These are phyloP conservation scores for Pteruthius melanotis DNA, from an alignment of 2,113 vertebrate genomes.

Conservation along the genomic window DNA sequence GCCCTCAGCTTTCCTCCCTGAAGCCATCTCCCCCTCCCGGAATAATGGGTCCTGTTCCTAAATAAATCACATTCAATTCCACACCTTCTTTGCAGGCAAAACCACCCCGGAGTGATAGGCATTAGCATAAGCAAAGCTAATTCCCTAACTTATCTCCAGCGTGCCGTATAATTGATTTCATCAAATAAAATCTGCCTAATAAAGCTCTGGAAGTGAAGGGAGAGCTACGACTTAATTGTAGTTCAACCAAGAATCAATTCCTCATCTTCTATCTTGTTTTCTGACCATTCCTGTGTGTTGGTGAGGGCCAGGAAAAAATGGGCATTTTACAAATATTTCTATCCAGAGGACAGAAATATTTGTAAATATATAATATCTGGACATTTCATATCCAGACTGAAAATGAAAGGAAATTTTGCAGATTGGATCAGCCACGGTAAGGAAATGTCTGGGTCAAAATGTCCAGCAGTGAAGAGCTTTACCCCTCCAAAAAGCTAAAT, in stretches of 20 bases:
- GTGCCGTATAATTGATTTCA: not conserved
- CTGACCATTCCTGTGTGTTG: not conserved
- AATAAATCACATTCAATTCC: not conserved
- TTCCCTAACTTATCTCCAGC: not conserved
- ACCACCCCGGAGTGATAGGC: not conserved
- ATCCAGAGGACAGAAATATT: no score
- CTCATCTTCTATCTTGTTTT: not conserved
- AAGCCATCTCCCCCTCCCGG: not conserved
- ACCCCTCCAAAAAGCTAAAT: not conserved
- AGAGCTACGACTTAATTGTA: not conserved
- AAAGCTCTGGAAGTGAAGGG: not conserved
- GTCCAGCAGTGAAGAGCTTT: not conserved
- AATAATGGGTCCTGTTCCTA: not conserved
- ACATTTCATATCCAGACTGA: not conserved
- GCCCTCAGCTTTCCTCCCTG: not conserved
- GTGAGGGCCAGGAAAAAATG: not conserved
- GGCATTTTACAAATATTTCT: not conserved
- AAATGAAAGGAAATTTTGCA: not conserved
- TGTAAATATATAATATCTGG: no score
- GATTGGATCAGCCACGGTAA: not conserved
- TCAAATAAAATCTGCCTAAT: not conserved
- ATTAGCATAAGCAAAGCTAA: conserved; percentile 8
- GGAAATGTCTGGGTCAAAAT: not conserved
- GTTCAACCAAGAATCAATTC: not conserved
- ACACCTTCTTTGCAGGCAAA: not conserved